phyloP scores from a whole-genome alignment of 2,888 invertebrate species.

The Chesias legatella region DNA sequence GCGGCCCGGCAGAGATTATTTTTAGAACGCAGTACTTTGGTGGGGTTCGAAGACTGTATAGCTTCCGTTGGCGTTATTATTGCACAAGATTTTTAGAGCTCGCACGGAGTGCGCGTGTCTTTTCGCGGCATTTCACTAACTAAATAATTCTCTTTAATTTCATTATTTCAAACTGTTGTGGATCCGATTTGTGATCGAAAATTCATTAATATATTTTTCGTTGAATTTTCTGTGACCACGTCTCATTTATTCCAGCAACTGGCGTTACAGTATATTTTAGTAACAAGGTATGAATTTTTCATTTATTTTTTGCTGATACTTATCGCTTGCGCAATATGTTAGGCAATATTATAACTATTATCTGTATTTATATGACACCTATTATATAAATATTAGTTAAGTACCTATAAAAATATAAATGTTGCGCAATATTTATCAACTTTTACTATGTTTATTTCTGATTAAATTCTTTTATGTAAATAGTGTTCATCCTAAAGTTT shows the following conservation, averaged over 20 bases:
- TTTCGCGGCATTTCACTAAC: constrained; percentile 15
- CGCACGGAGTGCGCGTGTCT: constrained; percentile 47
- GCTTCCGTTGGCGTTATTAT: constrained; percentile 43
- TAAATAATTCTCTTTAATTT: constrained; percentile 9
- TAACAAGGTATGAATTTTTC: constrained; percentile 44
- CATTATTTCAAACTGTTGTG: constrained; percentile 12
- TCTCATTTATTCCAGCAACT: constrained; percentile 32
- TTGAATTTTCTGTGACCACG: constrained; percentile 34
- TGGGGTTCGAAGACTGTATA: constrained; percentile 64
- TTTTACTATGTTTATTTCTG: not conserved
- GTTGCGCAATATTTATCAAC: constrained; percentile 8
- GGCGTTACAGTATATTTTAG: constrained; percentile 50
- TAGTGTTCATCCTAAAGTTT: too few species aligned
- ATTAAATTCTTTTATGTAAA: not conserved
- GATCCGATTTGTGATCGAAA: constrained; percentile 12
- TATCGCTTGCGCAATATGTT: constrained; percentile 5
- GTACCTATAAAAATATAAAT: too few species aligned
- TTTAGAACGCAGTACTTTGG: constrained; percentile 62
- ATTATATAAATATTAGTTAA: not conserved
- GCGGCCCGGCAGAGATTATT: constrained; percentile 47
- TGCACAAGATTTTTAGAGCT: constrained; percentile 70
- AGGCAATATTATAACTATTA: constrained; percentile 7
- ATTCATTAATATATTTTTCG: constrained; percentile 24
- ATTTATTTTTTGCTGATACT: constrained; percentile 3
- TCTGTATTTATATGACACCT: not conserved